Base-by-base conservation (phyloP, 1,140 invertebrate genomes). In the Branchinecta lynchi region DNA sequence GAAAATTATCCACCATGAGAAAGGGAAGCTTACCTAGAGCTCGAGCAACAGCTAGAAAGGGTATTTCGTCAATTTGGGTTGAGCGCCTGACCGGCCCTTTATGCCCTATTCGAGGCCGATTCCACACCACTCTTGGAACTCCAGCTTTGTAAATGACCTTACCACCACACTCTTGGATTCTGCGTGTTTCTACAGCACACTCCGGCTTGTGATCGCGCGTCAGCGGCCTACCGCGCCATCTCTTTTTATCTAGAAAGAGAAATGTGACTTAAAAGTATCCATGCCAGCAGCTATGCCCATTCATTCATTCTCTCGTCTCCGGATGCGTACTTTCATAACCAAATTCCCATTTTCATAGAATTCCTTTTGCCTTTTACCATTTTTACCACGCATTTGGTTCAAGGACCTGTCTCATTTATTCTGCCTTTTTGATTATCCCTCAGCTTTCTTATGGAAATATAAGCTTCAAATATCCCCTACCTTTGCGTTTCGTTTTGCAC, bases 151-250 rank as follows among this genome's bases (percentile, higher is more conserved):
- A 77, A 45, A 79, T 76, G 9, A 85, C 83, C 72, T 81, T 78
- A 5, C 86, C 75, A 85, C 86, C 74, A 89, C 77, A 77, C 70
- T 85, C 82, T 72, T 90, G 84, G 72, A 98, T 98, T 32, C 95
- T 82, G 44, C 84, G 82, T 77, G 87, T 88, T 81, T 98, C 96
- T 43, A 82, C 82, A n/a, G 84, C 82, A 73, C 86, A 88, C 78
- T 98, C 94, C 0, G 96, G 96, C 77, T 98, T 98, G 76, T 98
- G 96, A 77, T 98, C 95, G 73, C 81, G 85, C 0, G 93, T 96
- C 65, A 96, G 77, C 2, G 87, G 84, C 76, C 85, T 85, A 0
- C 90, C 87, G 68, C 83, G 83, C 91, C 91, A 94, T 72, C 85
- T 82, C 15, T 82, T 80, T 73, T 84, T 83, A 67, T 81, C 83